Base-by-base conservation (phyloP, 2,113 vertebrate genomes). In the Zosterops pallidus region DNA sequence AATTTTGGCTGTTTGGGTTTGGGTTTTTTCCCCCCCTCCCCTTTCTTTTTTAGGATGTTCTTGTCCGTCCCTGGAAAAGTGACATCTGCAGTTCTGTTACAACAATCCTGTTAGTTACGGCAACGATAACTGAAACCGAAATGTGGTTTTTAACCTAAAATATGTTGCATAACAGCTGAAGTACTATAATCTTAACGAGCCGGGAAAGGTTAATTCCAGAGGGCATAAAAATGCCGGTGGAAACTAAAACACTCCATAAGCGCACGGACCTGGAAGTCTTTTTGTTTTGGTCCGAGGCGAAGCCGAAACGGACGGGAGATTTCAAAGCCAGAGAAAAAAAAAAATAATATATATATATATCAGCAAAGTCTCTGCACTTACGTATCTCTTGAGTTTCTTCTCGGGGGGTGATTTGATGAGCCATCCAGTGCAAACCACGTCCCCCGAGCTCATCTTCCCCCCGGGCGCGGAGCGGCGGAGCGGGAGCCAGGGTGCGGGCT, bases 361-460 rank as follows among this genome's bases (percentile, higher is more conserved):
- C 42, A 81, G 68, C 41, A 63, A 83, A 77, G 67, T 71, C 90
- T 83, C 65, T 86, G 71, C 82, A 99, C 99, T 99, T 98, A 99
- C 99, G 96, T 99, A 99, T 99, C 99, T 98, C 98, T 99, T 99
- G 50, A 99, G 98, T 97, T 99, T 99, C 98, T 98, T 99, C 97
- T 99, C 99, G 16, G 99, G 99, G 93, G 99, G 99, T 46, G 99
- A 99, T 98, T 99, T 99, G 97, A 99, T 98, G 90, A 99, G 99
- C 99, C 99, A 99, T 96, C 99, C 99, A 23, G 98, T 99, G 98
- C 98, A 99, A 92, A 99, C 99, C 69, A 99, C 98, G 98, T 99
- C 99, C 96, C 98, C 99, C 33, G 98, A 94, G 97, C 99, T 99
- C 99, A 99, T 99, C 94, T 98, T 98, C 98, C 96, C 97, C 94